These are phyloP conservation scores for Callimorpha dominula DNA, from an alignment of 2,888 invertebrate genomes.

Conservation along the genomic window DNA sequence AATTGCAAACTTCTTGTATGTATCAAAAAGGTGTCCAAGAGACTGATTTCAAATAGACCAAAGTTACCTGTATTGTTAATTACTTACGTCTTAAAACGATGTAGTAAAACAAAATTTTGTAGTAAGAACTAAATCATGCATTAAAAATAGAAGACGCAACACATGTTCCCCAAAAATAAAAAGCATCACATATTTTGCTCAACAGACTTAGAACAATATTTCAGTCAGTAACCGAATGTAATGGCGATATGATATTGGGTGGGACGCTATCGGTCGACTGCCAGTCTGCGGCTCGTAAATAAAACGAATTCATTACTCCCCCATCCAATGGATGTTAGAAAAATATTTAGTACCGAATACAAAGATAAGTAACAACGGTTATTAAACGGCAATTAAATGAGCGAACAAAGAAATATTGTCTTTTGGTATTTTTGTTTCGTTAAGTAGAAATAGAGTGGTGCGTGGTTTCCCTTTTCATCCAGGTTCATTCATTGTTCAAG, in stretches of 20 bases:
- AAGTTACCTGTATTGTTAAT: not conserved
- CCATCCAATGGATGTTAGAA: constrained; percentile 63
- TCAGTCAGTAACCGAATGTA: constrained; percentile 71
- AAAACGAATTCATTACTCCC: constrained; percentile 77
- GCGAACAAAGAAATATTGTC: constrained; percentile 25
- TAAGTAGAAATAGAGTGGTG: constrained; percentile 32
- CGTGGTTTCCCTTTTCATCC: constrained; percentile 2
- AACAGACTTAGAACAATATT: constrained; percentile 51
- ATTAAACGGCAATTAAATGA: constrained; percentile 52
- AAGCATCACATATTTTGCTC: constrained; percentile 49
- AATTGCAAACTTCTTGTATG: too few relatives aligned
- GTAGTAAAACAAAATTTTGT: not conserved
- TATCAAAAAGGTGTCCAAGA: too few relatives aligned
- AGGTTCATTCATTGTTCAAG: not conserved
- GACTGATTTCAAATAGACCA: not conserved
- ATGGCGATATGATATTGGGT: constrained; percentile 76
- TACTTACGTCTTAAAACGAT: not conserved
- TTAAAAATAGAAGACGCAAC: constrained; percentile 13
- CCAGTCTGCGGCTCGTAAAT: constrained; percentile 76
- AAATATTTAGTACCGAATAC: constrained; percentile 69
- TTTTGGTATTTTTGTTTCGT: constrained; percentile 20
- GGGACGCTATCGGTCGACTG: constrained; percentile 74
- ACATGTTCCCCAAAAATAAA: constrained; percentile 38
- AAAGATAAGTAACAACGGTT: constrained; percentile 52
- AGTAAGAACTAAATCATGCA: constrained; percentile 5